Evolutionary conservation across 2,113 vertebrate genomes (phyloP).

Genomic region (Campylomormyrus numenius): DNA sequence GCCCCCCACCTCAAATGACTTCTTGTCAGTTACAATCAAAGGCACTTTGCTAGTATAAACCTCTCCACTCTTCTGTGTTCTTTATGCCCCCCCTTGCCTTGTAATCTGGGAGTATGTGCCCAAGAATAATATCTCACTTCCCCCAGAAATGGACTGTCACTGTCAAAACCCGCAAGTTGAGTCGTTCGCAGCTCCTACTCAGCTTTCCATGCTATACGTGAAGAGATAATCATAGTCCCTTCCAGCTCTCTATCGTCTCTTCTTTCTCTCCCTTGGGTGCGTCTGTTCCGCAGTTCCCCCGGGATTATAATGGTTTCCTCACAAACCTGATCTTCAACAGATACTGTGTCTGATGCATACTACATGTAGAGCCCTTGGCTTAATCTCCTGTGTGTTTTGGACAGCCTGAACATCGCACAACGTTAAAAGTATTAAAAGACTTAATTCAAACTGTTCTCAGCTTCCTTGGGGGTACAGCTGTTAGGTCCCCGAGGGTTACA

Average conservation of each 20-base stretch:
- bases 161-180: background rate
- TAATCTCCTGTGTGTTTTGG: background rate
- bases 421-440: background rate
- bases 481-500: slow-evolving; percentile 45
- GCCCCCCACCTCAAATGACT: background rate
- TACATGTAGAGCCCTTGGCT: background rate
- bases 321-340: background rate
- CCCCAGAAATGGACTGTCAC: background rate
- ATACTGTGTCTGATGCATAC: background rate
- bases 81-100: background rate
- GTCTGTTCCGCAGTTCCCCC: background rate
- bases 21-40: slow-evolving; percentile 10
- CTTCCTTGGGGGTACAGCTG: slow-evolving; percentile 43
- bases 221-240: background rate
- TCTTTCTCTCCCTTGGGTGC: background rate
- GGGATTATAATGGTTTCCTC: background rate
- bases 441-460: background rate
- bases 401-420: background rate
- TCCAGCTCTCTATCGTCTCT: no score
- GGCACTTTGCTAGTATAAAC: background rate
- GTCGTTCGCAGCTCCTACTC: background rate
- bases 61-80: background rate
- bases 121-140: background rate
- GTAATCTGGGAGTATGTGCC: slow-evolving; percentile 2
- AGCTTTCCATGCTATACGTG: background rate